A percentile compares a stretch with the other conserved stretches of the same genome.
Evolutionary conservation across 2,888 invertebrate genomes (phyloP).

Genomic region (Baronia brevicornis): DNA sequence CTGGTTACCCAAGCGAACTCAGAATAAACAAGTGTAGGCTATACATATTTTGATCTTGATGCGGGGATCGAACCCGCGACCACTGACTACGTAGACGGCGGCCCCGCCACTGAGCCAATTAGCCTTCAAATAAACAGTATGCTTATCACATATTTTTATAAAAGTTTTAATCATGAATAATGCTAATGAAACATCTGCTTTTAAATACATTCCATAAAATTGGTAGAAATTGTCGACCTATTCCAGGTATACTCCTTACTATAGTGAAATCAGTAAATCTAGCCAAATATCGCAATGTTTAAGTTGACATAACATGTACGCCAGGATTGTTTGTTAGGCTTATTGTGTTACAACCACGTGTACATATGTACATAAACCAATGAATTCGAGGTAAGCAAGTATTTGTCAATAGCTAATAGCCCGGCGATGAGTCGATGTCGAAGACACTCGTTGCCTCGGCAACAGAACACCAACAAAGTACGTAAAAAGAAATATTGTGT

Average conservation of each 20-base stretch:
- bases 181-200: no score
- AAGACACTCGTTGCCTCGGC: slow-evolving; percentile 61
- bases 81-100: no score
- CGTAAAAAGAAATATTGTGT: slow-evolving; percentile 11
- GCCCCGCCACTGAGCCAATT: no score
- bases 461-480: slow-evolving; percentile 54
- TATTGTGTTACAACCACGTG: slow-evolving; percentile 33
- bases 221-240: slow-evolving; percentile 5
- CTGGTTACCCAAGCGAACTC: no score
- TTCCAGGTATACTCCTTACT: slow-evolving; percentile 14
- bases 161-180: no score
- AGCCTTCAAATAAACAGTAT: no score
- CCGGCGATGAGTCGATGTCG: slow-evolving; percentile 47
- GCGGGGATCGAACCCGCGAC: no score
- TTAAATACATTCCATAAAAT: slow-evolving; percentile 10
- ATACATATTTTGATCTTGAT: no score
- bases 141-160: no score
- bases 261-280: slow-evolving; percentile 35
- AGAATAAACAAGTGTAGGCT: no score
- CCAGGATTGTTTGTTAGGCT: slow-evolving; percentile 40
- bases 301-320: slow-evolving; percentile 34
- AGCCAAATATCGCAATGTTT: slow-evolving; percentile 42
- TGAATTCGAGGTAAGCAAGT: slow-evolving; percentile 25
- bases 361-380: slow-evolving; percentile 21
- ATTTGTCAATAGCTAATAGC: slow-evolving; percentile 68